Evolutionary conservation across 1,140 invertebrate species (phyloP), one percentile per base, ranked within the genome.

Genomic region (Pseudomyrmex concolor): DNA sequence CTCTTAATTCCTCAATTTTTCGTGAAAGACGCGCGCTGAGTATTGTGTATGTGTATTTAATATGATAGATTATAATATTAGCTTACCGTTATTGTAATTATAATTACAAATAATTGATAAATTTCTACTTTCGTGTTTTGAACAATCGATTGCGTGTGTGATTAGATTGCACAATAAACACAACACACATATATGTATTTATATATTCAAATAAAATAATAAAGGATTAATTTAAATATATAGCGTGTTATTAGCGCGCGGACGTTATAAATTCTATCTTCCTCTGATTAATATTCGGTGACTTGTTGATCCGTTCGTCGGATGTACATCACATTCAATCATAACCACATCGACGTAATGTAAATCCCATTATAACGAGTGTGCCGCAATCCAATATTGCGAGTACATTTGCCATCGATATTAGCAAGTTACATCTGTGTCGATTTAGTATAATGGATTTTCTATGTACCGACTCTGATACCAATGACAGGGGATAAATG

Each of bases 291-390:
- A 77, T 87, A 87, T 86, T 86, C 64, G 59, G 73, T 83, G 78
- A 87, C 84, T 87, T 86, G 85, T 86, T 87, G 85, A 87, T 87
- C 71, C 78, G 72, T 71, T 71, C 43, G 59, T 71, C 78, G 48
- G 22, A 80, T 50, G 72, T 67, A 67, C 55, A 85, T 83, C 71
- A 83, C 77, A 70, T 83, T 71, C 76, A 82, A 83, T 57, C 50
- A 78, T 54, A 80, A 55, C 25, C 64, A 66, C 54, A 59, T 59
- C 51, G 45, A 22, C 66, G 80, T 86, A 77, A 86, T 87, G 64
- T 72, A 87, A 87, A 87, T 83, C 19, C 59, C 80, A 86, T 83
- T 83, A 77, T 72, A 83, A 83, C 78, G 84, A 87, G 22, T 72
- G 67, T 67, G 67, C 51, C 60, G 63, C 71, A 72, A 71, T 86